Base-by-base conservation (phyloP, 2,888 invertebrate genomes). In the Marasmarcha lunaedactyla region DNA sequence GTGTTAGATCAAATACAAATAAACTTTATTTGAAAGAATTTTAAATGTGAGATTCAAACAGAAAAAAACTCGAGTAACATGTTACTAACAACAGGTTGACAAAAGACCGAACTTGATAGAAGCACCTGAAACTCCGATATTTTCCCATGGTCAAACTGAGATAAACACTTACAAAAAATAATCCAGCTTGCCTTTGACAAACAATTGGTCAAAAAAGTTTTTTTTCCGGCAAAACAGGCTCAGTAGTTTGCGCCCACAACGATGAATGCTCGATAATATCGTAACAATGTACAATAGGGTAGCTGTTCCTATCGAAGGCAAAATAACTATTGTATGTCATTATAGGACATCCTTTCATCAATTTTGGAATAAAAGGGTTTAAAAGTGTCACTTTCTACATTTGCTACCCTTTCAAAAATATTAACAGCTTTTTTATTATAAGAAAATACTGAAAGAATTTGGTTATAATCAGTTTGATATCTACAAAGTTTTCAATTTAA, bases 61-160 rank as follows among this genome's bases (percentile, higher is more conserved):
- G 48, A 65, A 9, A 34, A 65, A 65, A 69, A 65, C 74, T 77
- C 63, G 59, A 52, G 57, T 56, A 54, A 57, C 49, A 57, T 39
- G 45, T 37, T 42, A 48, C 51, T 44, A 44, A 62, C 51, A 67
- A 69, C 77, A 78, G 71, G 76, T 79, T 70, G 61, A 76, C 77
- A 78, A 77, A 63, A 46, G 61, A 47, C 50, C 58, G 57, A 63
- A 58, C 65, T 57, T 57, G 66, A 72, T 66, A 69, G 57, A 68
- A 71, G 63, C 81, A 81, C 81, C 79, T 83, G 83, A 81, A 70
- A 53, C 68, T 65, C 51, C 52, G 55, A 79, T 74, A 81, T 81
- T 81, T 81, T 83, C 83, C 81, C 83, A 83, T 81, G 83, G 81
- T 81, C 81, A 79, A 76, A 71, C 71, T 69, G 51, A 65, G 63